Evolutionary conservation across 2,888 invertebrate species (phyloP).

Genomic region (Drosophila gaucha): DNA sequence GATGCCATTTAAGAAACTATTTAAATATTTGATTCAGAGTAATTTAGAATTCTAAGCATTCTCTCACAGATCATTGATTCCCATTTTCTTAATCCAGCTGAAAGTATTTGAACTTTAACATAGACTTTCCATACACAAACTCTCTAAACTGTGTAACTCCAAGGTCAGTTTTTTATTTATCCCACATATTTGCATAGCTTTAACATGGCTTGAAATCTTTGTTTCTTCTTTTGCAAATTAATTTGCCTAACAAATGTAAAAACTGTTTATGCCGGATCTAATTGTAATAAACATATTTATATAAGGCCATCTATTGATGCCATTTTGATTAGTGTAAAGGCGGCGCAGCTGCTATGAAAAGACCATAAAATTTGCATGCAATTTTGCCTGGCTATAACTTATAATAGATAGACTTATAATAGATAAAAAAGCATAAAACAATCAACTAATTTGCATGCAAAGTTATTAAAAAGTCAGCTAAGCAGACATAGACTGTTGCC

Average conservation of each 20-base stretch:
- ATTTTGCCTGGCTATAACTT: slow-evolving; percentile 41
- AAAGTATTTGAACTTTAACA: not conserved
- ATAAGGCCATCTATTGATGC: slow-evolving; percentile 35
- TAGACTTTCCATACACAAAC: not conserved
- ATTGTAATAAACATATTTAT: slow-evolving; percentile 40
- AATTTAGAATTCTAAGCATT: too few species aligned
- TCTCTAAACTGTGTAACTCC: not conserved
- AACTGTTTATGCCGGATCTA: slow-evolving; percentile 36
- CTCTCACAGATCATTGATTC: too few species aligned
- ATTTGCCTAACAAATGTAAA: slow-evolving; percentile 16
- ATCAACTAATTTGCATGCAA: slow-evolving; percentile 65
- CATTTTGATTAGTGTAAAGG: slow-evolving; percentile 27
- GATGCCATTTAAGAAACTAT: too few species aligned
- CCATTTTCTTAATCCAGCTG: too few species aligned
- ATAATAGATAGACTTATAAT: slow-evolving; percentile 37
- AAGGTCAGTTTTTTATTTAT: slow-evolving; percentile 13
- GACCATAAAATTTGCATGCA: slow-evolving; percentile 62
- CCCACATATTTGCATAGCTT: slow-evolving; percentile 8
- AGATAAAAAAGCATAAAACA: slow-evolving; percentile 57
- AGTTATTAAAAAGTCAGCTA: slow-evolving; percentile 15
- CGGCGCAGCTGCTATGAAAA: slow-evolving; percentile 46
- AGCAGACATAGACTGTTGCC: slow-evolving; percentile 23
- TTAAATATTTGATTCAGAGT: too few species aligned
- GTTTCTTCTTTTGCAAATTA: not conserved
- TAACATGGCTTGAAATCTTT: slow-evolving; percentile 3